Percentiles rank a stretch among this genome's conserved stretches.
These are phyloP conservation scores for Chironex yamaguchii DNA, from an alignment of 30 jellyfish, hydroid and myxozoan genomes.

Conservation along the genomic window DNA sequence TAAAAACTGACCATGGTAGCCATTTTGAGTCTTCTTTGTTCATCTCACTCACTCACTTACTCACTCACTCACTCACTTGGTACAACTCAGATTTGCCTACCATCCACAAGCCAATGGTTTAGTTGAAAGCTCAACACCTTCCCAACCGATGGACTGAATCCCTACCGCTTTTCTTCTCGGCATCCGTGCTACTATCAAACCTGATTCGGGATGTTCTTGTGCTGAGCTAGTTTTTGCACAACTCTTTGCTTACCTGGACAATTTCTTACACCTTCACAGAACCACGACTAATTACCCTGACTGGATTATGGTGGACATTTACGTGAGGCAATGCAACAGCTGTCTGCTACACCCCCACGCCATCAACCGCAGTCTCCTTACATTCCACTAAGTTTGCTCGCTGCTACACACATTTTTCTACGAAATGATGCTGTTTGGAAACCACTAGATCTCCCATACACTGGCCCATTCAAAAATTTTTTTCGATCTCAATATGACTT, in stretches of 20 bases:
- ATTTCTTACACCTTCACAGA: background rate
- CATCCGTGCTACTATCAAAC: slow-evolving; percentile 30
- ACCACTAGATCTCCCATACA: slow-evolving; percentile 64
- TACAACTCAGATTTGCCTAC: slow-evolving; percentile 35
- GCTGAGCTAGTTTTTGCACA: slow-evolving; percentile 39
- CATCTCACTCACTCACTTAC: background rate
- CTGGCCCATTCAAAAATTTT: slow-evolving; percentile 33
- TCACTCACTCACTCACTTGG: slow-evolving; percentile 7
- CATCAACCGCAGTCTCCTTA: background rate
- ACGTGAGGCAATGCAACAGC: slow-evolving; percentile 34
- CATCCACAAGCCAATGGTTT: slow-evolving; percentile 65
- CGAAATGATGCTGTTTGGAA: slow-evolving; percentile 56
- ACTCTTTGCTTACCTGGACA: slow-evolving; percentile 18
- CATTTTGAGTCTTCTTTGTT: slow-evolving; percentile 49
- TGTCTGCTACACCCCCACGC: slow-evolving; percentile 14
- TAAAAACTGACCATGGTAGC: slow-evolving; percentile 58
- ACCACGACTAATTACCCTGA: background rate
- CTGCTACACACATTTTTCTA: slow-evolving; percentile 45
- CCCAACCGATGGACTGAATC: slow-evolving; percentile 28
- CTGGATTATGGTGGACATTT: slow-evolving; percentile 17
- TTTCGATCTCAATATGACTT: too few relatives aligned
- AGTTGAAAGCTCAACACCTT: slow-evolving; percentile 24
- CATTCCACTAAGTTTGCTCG: background rate
- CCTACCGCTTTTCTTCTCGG: slow-evolving; percentile 49
- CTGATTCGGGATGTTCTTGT: slow-evolving; percentile 19